Base-by-base conservation (phyloP, 2,888 invertebrate genomes). In the Embidobia sp. region DNA sequence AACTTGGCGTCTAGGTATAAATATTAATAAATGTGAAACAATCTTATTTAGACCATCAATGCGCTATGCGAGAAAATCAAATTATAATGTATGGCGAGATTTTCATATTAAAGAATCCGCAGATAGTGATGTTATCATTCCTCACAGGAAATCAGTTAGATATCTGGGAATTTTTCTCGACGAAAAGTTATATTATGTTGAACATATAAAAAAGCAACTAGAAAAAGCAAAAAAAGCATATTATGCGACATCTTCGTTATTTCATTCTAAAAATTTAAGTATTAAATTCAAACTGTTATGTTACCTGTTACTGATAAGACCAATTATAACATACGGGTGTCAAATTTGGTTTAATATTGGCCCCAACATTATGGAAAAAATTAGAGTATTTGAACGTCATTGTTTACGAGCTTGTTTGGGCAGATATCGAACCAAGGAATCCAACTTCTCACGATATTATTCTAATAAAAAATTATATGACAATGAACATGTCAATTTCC, bases 11-110 rank as follows among this genome's bases (percentile, higher is more conserved):
- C n/a, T 80, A 0, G 66, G 51, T 46, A 63, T 80, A 1, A 81
- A 79, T 6, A 10, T 46, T 0, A 1, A 18, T 0, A 82, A 81
- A 29, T 78, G 79, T 7, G 81, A 82, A 67, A 61, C 64, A 0
- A 79, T 82, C 0, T n/a, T 80, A 0, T 79, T 79, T 19, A 51
- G 73, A 0, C 63, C 63, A 6, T 16, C 29, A 19, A 51, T 72
- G 11, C n/a, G n/a, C n/a, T n/a, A n/a, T n/a, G n/a, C n/a, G n/a
- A n/a, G n/a, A n/a, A n/a, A n/a, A n/a, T n/a, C n/a, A n/a, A n/a
- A n/a, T n/a, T n/a, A n/a, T n/a, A n/a, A n/a, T 4, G 29, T 59
- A 0, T 63, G 49, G 26, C 57, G 51, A n/a, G 18, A 66, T 0
- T 79, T 78, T 6, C 3, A 49, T 15, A 63, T 66, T 0, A 15